Evolutionary conservation across 1,140 invertebrate species (phyloP), one percentile per base, ranked within the genome.

Genomic region (Phenacoccus solenopsis): DNA sequence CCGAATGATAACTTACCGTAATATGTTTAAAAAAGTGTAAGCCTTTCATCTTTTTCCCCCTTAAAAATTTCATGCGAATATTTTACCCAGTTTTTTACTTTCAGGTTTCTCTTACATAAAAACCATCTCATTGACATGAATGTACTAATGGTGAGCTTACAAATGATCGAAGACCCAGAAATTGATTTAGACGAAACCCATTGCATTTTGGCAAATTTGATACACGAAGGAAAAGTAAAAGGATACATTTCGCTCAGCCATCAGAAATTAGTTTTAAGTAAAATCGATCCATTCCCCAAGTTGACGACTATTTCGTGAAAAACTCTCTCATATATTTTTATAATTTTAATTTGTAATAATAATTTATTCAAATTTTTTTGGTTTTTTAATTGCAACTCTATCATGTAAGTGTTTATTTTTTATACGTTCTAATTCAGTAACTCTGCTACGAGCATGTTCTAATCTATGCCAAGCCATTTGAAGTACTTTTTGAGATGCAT

Each of bases 161-260:
- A 89, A 75, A 88, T 88, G 76, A 86, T 88, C 73, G 88, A 89
- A 25, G 87, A 93, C 69, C 86, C 87, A 28, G 91, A 95, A 77
- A 88, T 96, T 13, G 91, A 95, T 78, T 82, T 90, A 72, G 94
- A 97, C 79, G 94, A 98, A 80, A 93, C 93, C 0, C 89, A 96
- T 76, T 98, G 96, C 81, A 93, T 98, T 76, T 85, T 98, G 12
- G 93, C 94, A 0, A 98, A 98, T 83, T 84, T 98, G 25, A 98
- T 99, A 76, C 93, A 88, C 78, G 94, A 97, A 78, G 93, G 91
- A 1, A 92, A 91, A 81, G 90, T 94, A 71, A 93, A 98, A 79
- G 96, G 97, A 0, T 99, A 99, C 78, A 97, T 99, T 76, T 98
- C 95, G 0, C 89, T 96, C 80, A 90, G 94, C 72, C 96, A 98